phyloP scores from a whole-genome alignment of 2,888 invertebrate species.

The Glomeris marginata region DNA sequence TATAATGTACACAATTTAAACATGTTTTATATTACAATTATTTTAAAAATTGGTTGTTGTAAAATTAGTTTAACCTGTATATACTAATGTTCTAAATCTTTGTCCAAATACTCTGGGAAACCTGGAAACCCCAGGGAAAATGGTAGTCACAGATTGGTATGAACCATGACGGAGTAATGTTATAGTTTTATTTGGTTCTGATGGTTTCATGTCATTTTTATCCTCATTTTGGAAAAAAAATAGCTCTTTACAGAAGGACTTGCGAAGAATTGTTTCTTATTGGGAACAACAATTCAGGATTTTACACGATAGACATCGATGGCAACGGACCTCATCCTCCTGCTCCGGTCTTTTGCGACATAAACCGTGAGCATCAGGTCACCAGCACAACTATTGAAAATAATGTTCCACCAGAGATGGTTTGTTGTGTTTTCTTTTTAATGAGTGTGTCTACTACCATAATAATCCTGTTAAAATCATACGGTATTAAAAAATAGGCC shows the following conservation, averaged over 20 bases:
- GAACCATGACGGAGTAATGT: not conserved
- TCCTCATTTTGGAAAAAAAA: slow-evolving; percentile 1
- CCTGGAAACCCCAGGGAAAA: too few relatives aligned
- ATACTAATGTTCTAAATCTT: not conserved
- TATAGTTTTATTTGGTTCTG: slow-evolving; percentile 1
- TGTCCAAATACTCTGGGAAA: too few relatives aligned
- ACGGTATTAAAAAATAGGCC: too few relatives aligned
- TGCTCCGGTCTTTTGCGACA: slow-evolving; percentile 80
- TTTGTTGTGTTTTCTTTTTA: slow-evolving; percentile 20
- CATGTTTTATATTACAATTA: too few relatives aligned
- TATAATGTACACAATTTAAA: too few relatives aligned
- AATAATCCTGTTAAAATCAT: not conserved
- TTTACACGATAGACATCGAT: slow-evolving; percentile 84
- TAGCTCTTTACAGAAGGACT: slow-evolving; percentile 73
- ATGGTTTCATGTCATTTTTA: slow-evolving; percentile 1
- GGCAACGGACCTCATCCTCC: slow-evolving; percentile 85
- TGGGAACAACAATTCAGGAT: slow-evolving; percentile 76
- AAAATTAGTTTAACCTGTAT: not conserved
- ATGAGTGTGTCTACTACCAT: not conserved
- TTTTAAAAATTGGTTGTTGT: not conserved
- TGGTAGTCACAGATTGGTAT: too few relatives aligned
- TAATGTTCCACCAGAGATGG: slow-evolving; percentile 74
- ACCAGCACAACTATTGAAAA: slow-evolving; percentile 81
- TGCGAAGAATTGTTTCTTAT: slow-evolving; percentile 81
- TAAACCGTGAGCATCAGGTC: slow-evolving; percentile 65